Evolutionary conservation across 1,140 invertebrate genomes (phyloP).

Genomic region (Cylas formicarius): DNA sequence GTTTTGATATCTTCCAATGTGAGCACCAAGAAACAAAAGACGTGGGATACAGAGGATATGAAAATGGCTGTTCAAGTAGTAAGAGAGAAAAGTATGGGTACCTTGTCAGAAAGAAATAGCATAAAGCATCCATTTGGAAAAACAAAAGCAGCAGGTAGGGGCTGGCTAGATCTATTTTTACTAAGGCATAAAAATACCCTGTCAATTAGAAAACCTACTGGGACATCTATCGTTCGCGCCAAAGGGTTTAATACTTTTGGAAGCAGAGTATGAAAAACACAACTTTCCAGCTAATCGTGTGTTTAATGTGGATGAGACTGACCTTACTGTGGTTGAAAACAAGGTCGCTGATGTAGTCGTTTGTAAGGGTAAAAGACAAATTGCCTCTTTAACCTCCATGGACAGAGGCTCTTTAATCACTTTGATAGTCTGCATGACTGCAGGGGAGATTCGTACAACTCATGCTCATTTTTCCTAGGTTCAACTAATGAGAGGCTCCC

Average conservation of each 20-base stretch:
- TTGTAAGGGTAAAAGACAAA: slow-evolving; percentile 12
- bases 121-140: slow-evolving; percentile 6
- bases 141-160: not conserved
- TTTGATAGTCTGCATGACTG: slow-evolving; percentile 38
- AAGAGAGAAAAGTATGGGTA: slow-evolving; percentile 8
- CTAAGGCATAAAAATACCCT: not conserved
- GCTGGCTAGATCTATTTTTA: slow-evolving; percentile 7
- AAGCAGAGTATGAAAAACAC: slow-evolving; percentile 16
- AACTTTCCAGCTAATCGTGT: slow-evolving; percentile 10
- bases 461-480: slow-evolving; percentile 14
- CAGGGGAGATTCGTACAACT: slow-evolving; percentile 19
- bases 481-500: slow-evolving; percentile 18
- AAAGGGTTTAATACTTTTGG: slow-evolving; percentile 34
- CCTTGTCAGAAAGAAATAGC: slow-evolving; percentile 1
- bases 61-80: slow-evolving; percentile 6
- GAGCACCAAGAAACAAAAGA: not conserved
- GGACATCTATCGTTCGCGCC: slow-evolving; percentile 29
- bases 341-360: slow-evolving; percentile 10
- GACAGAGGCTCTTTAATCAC: slow-evolving; percentile 46
- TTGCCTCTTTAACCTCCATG: slow-evolving; percentile 40
- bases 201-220: not conserved
- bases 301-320: slow-evolving; percentile 17
- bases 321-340: slow-evolving; percentile 12
- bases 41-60: not conserved
- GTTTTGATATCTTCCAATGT: no score